These are phyloP conservation scores for Psilopsiagon aurifrons DNA, from an alignment of 2,113 vertebrate species.

Conservation along the genomic window DNA sequence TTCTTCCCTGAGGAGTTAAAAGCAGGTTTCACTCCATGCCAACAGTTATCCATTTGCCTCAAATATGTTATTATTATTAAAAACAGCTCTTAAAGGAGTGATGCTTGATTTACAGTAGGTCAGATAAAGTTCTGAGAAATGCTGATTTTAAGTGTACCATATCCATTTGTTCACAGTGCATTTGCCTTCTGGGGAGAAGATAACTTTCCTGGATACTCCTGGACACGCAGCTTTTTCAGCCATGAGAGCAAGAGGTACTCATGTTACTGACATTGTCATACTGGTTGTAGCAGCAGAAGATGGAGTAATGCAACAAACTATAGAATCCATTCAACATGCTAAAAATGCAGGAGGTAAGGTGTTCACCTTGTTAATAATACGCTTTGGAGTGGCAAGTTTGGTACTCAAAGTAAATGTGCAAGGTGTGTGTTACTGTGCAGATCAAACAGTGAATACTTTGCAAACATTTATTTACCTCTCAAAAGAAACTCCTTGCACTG, in stretches of 20 bases:
- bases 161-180: constrained; percentile 78
- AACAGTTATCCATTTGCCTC: neutral
- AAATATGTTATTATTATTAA: neutral
- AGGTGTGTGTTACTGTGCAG: neutral
- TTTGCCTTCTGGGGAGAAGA: constrained; percentile 90
- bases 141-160: neutral
- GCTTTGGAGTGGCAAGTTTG: neutral
- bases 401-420: neutral
- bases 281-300: constrained; percentile 96
- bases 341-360: constrained; percentile 82
- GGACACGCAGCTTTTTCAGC: constrained; percentile 95
- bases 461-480: neutral
- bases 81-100: neutral
- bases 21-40: neutral
- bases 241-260: constrained; percentile 90
- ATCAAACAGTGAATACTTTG: neutral
- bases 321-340: constrained; percentile 93
- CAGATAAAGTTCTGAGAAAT: neutral
- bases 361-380: neutral
- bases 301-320: constrained; percentile 95
- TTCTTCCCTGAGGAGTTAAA: neutral
- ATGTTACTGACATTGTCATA: constrained; percentile 90
- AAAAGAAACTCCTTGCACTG: neutral
- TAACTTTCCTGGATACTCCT: constrained; percentile 98
- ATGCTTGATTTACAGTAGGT: neutral